Evolutionary conservation across 2,888 invertebrate genomes (phyloP).

Genomic region (Coelinius sp.): DNA sequence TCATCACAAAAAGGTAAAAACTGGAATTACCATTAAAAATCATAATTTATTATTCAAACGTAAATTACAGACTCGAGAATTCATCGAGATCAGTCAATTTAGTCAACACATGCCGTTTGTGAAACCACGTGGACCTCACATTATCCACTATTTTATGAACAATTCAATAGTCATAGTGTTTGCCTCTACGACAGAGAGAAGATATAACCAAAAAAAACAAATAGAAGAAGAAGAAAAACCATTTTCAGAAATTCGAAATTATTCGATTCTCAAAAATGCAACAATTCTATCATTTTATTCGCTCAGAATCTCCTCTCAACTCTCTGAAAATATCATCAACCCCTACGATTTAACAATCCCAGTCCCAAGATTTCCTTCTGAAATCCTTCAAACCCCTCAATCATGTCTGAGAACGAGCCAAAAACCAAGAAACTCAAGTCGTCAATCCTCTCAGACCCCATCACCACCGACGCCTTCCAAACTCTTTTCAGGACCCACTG

Average conservation of each 20-base stretch:
- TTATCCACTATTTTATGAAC: constrained; percentile 5
- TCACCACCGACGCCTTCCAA: constrained; percentile 53
- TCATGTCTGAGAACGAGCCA: constrained; percentile 51
- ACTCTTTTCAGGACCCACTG: constrained; percentile 68
- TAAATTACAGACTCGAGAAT: not conserved
- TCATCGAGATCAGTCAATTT: constrained; percentile 10
- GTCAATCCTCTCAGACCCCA: constrained; percentile 58
- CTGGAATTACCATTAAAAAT: not conserved
- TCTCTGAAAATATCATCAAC: too few relatives aligned
- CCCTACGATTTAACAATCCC: too few relatives aligned
- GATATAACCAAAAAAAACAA: too few relatives aligned
- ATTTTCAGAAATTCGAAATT: too few relatives aligned
- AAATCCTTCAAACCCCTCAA: too few relatives aligned
- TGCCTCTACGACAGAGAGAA: too few relatives aligned
- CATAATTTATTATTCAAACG: not conserved
- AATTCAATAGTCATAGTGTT: constrained; percentile 16
- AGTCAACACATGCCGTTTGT: constrained; percentile 49
- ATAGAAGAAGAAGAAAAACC: too few relatives aligned
- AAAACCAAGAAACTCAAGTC: constrained; percentile 54
- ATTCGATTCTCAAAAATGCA: too few relatives aligned
- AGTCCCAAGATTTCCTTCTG: too few relatives aligned
- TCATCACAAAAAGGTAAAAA: not conserved
- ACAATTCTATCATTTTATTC: too few relatives aligned
- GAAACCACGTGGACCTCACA: constrained; percentile 60
- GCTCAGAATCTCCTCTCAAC: too few relatives aligned